Conservation (phyloP, 2,113 vertebrate genomes). For the Takifugu bimaculatus region DNA sequence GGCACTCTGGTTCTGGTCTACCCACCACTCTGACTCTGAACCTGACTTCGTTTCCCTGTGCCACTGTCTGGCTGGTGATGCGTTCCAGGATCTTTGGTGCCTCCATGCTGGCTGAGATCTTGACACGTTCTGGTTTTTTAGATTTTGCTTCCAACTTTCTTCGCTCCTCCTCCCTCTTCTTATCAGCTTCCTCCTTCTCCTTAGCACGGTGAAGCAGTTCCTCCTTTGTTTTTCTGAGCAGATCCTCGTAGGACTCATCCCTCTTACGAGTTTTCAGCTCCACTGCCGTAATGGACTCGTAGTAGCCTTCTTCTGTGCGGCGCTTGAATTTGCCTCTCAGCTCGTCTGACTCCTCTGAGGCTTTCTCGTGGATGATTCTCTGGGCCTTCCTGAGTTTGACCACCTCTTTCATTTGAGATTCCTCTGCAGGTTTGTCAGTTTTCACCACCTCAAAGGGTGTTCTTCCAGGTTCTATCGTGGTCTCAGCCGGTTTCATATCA, state of each 20-base stretch:
- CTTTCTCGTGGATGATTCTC: slow-evolving; percentile 86
- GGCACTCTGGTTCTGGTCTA: slow-evolving; percentile 92
- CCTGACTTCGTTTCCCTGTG: slow-evolving; percentile 83
- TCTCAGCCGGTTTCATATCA: slow-evolving; percentile 78
- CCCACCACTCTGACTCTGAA: slow-evolving; percentile 90
- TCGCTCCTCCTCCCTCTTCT: slow-evolving; percentile 82
- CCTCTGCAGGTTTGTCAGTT: slow-evolving; percentile 79
- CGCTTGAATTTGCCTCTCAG: slow-evolving; percentile 96
- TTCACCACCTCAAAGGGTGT: slow-evolving; percentile 88
- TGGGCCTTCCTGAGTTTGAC: slow-evolving; percentile 90
- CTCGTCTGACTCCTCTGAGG: slow-evolving; percentile 91
- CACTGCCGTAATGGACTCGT: slow-evolving; percentile 95
- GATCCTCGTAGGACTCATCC: slow-evolving; percentile 92
- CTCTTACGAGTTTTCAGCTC: slow-evolving; percentile 94
- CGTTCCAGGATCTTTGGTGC: slow-evolving; percentile 94
- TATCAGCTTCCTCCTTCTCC: slow-evolving; percentile 88
- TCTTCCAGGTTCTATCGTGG: slow-evolving; percentile 79
- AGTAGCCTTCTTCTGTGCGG: slow-evolving; percentile 95
- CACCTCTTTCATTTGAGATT: slow-evolving; percentile 81
- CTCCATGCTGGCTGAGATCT: slow-evolving; percentile 93
- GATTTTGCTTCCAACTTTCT: slow-evolving; percentile 83
- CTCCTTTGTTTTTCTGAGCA: slow-evolving; percentile 93
- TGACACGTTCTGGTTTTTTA: slow-evolving; percentile 86
- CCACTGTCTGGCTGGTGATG: slow-evolving; percentile 92
- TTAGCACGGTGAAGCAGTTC: slow-evolving; percentile 92